Percentiles rank a stretch among this genome's conserved stretches.
These are phyloP conservation scores for Drosophila equinoxialis DNA, from an alignment of 1,140 invertebrate species.

Conservation along the genomic window DNA sequence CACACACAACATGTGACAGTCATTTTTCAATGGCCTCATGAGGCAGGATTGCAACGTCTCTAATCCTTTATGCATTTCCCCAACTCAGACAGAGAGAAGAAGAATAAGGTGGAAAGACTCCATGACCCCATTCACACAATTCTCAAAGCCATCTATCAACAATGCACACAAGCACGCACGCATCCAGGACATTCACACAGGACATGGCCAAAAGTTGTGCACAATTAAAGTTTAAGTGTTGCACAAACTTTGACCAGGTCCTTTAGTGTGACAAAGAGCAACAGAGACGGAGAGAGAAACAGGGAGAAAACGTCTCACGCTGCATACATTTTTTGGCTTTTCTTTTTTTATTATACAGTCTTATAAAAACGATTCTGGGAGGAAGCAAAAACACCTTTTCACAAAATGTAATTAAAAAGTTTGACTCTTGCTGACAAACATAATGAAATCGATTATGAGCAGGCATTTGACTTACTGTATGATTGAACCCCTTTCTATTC, in stretches of 20 bases:
- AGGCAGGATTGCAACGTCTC: constrained; percentile 25
- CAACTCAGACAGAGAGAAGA: constrained; percentile 49
- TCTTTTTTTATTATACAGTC: constrained; percentile 51
- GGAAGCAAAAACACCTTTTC: constrained; percentile 59
- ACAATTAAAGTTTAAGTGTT: constrained; percentile 81
- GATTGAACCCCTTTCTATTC: not conserved
- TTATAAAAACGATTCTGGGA: constrained; percentile 13
- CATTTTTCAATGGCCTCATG: constrained; percentile 44
- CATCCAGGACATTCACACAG: constrained; percentile 57
- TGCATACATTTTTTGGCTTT: constrained; percentile 68
- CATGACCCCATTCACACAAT: constrained; percentile 71
- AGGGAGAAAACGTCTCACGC: constrained; percentile 22
- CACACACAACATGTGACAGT: constrained; percentile 24
- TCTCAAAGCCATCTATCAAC: constrained; percentile 74
- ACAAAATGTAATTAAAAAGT: constrained; percentile 71
- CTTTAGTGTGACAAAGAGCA: constrained; percentile 24
- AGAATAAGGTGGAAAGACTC: constrained; percentile 27
- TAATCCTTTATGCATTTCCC: constrained; percentile 75
- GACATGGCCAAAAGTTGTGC: constrained; percentile 76
- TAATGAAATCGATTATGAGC: constrained; percentile 73
- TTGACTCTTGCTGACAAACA: constrained; percentile 60
- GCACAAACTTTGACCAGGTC: constrained; percentile 70
- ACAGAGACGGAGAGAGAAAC: not conserved
- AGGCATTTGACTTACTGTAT: constrained; percentile 16
- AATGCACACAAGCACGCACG: constrained; percentile 27